A percentile compares a stretch with the other conserved stretches of the same genome.
Conservation (phyloP, 1,140 invertebrate genomes). For the Eupristina koningsbergeri region DNA sequence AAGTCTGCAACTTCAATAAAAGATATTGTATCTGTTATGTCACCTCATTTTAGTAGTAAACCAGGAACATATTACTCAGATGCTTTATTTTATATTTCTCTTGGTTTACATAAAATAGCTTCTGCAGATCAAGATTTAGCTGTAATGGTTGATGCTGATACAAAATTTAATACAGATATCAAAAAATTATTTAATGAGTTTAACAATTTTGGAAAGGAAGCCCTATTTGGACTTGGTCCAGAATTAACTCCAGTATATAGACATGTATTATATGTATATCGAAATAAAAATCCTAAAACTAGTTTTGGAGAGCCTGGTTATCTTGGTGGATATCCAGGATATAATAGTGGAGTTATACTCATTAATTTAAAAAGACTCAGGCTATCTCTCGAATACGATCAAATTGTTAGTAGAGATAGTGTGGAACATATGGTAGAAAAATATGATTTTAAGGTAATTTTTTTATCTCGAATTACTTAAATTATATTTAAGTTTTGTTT, state of each 20-base stretch:
- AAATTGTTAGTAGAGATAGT: slow-evolving; percentile 75
- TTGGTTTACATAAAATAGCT: slow-evolving; percentile 83
- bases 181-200: slow-evolving; percentile 81
- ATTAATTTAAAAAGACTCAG: slow-evolving; percentile 82
- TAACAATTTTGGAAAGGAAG: slow-evolving; percentile 73
- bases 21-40: slow-evolving; percentile 80
- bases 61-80: slow-evolving; percentile 88
- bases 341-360: slow-evolving; percentile 87
- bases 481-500: too few relatives aligned
- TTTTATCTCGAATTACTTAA: too few relatives aligned
- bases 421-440: slow-evolving; percentile 79
- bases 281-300: slow-evolving; percentile 77
- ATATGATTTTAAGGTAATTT: slow-evolving; percentile 77
- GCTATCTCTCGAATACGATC: slow-evolving; percentile 76
- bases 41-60: slow-evolving; percentile 83
- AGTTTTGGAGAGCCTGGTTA: slow-evolving; percentile 75
- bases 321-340: slow-evolving; percentile 81
- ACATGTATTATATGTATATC: slow-evolving; percentile 83
- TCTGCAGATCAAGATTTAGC: slow-evolving; percentile 76
- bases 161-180: slow-evolving; percentile 83
- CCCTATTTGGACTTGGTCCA: slow-evolving; percentile 83
- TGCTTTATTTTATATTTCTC: slow-evolving; percentile 86
- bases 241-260: slow-evolving; percentile 88
- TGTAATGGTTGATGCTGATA: slow-evolving; percentile 86
- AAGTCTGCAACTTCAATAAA: slow-evolving; percentile 76